phyloP scores from a whole-genome alignment of 2,113 vertebrate species.

The Eclectus roratus region DNA sequence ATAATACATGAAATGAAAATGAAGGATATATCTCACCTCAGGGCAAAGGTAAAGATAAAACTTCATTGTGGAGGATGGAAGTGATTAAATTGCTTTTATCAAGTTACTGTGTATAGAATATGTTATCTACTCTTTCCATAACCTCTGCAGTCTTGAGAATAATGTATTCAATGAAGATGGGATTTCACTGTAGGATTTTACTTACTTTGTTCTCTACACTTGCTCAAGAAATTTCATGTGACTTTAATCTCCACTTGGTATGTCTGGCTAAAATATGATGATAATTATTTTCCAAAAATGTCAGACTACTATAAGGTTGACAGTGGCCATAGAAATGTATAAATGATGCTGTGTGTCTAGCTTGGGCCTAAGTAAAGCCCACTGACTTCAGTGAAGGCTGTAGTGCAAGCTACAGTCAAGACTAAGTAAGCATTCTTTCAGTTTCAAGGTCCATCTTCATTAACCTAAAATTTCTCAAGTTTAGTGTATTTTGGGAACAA shows the following conservation, averaged over 20 bases:
- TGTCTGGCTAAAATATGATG: neutral
- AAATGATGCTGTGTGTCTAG: rapidly evolving
- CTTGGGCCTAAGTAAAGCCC: neutral
- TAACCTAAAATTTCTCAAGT: neutral
- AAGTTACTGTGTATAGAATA: neutral
- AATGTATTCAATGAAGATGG: neutral
- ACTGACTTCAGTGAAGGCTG: neutral
- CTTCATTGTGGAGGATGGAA: neutral
- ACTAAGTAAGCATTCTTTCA: neutral
- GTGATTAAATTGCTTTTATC: neutral
- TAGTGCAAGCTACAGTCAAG: neutral
- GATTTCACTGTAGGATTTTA: neutral
- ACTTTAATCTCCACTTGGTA: neutral
- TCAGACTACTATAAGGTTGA: neutral
- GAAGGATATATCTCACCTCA: neutral
- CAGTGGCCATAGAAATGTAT: neutral
- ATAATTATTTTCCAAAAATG: neutral
- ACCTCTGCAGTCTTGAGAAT: neutral
- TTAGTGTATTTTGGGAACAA: neutral
- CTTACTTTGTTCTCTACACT: neutral
- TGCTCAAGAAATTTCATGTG: neutral
- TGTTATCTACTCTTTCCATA: neutral
- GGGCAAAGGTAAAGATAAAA: neutral
- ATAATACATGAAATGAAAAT: neutral
- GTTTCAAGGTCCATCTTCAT: neutral